Base-by-base conservation (phyloP, 1,140 invertebrate genomes). In the Phortica variegata region DNA sequence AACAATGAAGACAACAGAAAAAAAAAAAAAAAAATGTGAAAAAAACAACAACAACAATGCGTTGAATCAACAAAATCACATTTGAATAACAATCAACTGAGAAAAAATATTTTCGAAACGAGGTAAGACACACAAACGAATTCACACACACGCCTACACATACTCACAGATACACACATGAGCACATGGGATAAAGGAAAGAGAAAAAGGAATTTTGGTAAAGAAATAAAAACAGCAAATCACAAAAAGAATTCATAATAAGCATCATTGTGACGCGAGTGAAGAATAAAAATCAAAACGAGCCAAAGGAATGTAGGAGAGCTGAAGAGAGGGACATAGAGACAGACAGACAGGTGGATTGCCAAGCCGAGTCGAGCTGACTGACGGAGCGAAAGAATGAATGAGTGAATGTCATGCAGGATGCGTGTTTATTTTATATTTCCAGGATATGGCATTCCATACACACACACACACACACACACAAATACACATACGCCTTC, bases 221-320 rank as follows among this genome's bases (percentile, higher is more conserved):
- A 51, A 53, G 37, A 44, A 45, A 36, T 43, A 56, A 39, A 53
- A 49, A 58, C 46, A 51, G 52, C 49, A 63, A 63, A 68, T 69
- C 63, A 68, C 63, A 68, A 68, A 26, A 26, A 68, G 63, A 68
- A 68, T 68, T 68, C 60, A 71, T 65, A 71, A 71, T 71, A 71
- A 71, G 68, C 68, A 52, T 72, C 68, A 71, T 71, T 71, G 66
- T 71, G 58, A 56, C 62, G 65, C 65, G 60, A 61, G 65, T 63
- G 69, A 69, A 69, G 63, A 68, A 68, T 68, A 68, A 68, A 68
- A 68, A 68, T 68, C 63, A 68, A 66, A 62, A 49, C 58, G 65
- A 51, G 47, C 43, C 56, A 36, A 48, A 31, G 29, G 29, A 7
- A 31, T 7, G 7, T 8, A 12, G 7, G 12, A 12, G 29, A 31